These are phyloP conservation scores for Ataeniobius toweri DNA, from an alignment of 2,797 vertebrate species.

Conservation along the genomic window DNA sequence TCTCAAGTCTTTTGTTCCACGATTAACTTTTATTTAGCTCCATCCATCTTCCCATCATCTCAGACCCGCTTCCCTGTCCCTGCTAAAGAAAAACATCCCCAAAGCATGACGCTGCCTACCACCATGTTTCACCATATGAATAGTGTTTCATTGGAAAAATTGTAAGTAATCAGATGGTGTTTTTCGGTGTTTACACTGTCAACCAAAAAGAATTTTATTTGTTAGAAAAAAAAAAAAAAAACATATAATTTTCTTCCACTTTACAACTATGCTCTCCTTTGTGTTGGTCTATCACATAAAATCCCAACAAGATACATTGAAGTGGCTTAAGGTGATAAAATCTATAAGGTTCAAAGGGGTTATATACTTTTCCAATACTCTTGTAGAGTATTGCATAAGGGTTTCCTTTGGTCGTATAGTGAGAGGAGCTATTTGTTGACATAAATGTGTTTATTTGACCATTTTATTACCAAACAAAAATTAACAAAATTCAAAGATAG, in stretches of 20 bases:
- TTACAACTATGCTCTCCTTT: not conserved
- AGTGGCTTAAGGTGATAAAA: not conserved
- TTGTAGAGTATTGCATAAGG: not conserved
- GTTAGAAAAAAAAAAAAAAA: not conserved
- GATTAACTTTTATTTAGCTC: too few species aligned
- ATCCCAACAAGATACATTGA: not conserved
- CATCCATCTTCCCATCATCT: too few species aligned
- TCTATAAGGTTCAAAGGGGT: not conserved
- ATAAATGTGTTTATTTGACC: conserved; percentile 76
- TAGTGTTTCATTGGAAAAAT: too few species aligned
- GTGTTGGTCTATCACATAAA: not conserved
- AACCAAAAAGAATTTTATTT: not conserved
- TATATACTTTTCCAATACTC: not conserved
- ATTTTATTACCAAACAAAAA: conserved; percentile 53
- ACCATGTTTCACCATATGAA: too few species aligned
- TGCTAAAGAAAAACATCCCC: too few species aligned
- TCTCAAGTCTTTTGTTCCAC: too few species aligned
- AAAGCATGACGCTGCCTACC: too few species aligned
- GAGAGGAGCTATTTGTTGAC: conserved; percentile 16
- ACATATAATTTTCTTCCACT: not conserved
- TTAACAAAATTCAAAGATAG: conserved; percentile 72
- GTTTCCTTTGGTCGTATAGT: not conserved
- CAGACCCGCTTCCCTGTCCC: too few species aligned
- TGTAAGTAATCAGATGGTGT: too few species aligned
- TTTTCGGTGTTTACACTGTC: too few species aligned